Base-by-base conservation (phyloP, 2,888 invertebrate species). In the Drosophila nr. perissopoda region DNA sequence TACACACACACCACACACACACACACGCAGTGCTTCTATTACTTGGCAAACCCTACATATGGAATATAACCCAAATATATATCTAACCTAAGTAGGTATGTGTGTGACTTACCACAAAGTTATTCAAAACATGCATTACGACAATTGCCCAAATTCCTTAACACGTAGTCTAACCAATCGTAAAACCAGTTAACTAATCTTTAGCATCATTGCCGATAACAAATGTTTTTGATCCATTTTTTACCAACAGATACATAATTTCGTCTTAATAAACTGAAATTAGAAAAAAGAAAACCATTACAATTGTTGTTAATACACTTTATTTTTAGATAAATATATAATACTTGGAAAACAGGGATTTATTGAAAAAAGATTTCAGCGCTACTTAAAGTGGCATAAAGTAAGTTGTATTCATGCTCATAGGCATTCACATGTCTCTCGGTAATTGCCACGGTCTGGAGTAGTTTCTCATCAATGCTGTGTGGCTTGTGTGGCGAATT, bases 291-390 rank as follows among this genome's bases (percentile, higher is more conserved):
- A 48, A 49, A 16, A 18, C 49, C 2, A 34, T 21, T 11, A 31
- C 53, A 21, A 25, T 5, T 52, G 16, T 16, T 3, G 18, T 34
- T 38, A 34, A 54, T 21, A 31, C 33, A 8, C 18, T 29, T 11
- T 59, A 29, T 29, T 11, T 42, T 42, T 21, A 27, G 18, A 11
- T 25, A n/a, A 10, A 18, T 38, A 25, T 42, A 6, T 31, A 29
- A 33, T 29, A 40, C 2, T n/a, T n/a, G 11, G 27, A 27, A 5
- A 27, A 18, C 10, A 18, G 18, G 16, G 18, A 40, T 57, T 81
- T 86, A 95, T 92, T 97, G 96, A 93, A 99, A 99, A 94, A 99
- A 99, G 92, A 99, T 98, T 92, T 98, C 95, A 8, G 99, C 98
- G 92, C 99, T 99, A 81, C 97, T 98, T 64, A 99, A 94, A 89